Percentiles rank a stretch among this genome's conserved stretches.
phyloP scores from a whole-genome alignment of 2,888 invertebrate genomes.

The Tinea trinotella region DNA sequence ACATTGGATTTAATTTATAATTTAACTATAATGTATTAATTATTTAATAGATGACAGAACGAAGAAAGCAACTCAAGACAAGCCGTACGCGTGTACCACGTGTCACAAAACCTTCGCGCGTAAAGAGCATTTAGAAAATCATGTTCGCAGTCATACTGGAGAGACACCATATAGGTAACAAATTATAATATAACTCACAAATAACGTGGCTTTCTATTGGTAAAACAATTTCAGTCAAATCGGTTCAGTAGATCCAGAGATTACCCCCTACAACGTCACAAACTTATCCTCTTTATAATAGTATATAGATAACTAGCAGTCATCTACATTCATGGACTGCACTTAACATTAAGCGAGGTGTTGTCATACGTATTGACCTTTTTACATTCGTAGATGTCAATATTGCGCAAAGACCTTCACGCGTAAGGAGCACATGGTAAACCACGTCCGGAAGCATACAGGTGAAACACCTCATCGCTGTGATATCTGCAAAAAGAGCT shows the following conservation, averaged over 20 bases:
- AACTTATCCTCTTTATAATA: too few species aligned
- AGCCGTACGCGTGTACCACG: conserved; percentile 87
- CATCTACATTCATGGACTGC: too few species aligned
- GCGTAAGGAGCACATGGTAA: conserved; percentile 84
- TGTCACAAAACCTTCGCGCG: conserved; percentile 90
- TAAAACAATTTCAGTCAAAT: too few species aligned
- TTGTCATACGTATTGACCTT: too few species aligned
- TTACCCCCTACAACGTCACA: too few species aligned
- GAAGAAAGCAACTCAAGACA: conserved; percentile 86
- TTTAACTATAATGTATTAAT: background rate
- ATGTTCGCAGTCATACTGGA: conserved; percentile 86
- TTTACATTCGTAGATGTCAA: conserved; percentile 68
- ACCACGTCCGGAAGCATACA: conserved; percentile 82
- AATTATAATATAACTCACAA: too few species aligned
- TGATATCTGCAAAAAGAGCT: conserved; percentile 85
- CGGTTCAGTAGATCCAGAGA: too few species aligned
- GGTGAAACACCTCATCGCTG: conserved; percentile 84
- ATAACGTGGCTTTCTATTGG: too few species aligned
- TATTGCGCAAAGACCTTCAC: conserved; percentile 84
- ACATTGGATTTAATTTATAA: too few species aligned
- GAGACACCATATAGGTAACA: conserved; percentile 82
- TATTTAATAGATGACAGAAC: conserved; percentile 69
- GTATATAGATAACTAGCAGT: too few species aligned
- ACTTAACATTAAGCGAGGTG: too few species aligned
- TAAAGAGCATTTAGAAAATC: conserved; percentile 90